Base-by-base conservation (phyloP, 2,888 invertebrate species). In the Mesorhabditis belari region DNA sequence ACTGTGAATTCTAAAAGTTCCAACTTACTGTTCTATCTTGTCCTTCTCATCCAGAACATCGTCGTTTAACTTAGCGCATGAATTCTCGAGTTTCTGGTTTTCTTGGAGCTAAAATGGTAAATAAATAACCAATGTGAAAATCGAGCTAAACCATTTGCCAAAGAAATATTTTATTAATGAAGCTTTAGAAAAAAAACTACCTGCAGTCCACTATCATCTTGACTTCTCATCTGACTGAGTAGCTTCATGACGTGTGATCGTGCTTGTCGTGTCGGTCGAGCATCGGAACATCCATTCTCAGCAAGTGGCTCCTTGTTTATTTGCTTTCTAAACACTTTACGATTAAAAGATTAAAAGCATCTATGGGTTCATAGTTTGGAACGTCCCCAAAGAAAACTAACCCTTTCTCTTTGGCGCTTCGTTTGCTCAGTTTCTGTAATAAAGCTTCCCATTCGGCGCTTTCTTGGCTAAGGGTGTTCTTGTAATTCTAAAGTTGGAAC, bases 1-100 rank as follows among this genome's bases (percentile, higher is more conserved):
- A 12, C 17, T 63, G 54, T 51, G 55, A 26, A 29, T 61, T 28
- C 58, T 55, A 35, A 2, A 35, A 35, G 44, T 35, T 35, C 44
- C 44, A 35, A 35, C 44, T n/a, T 35, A 35, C 44, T 9, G 12
- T 17, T 35, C n/a, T 9, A 35, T 35, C 44, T 1, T 35, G 12
- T 35, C 44, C 44, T n/a, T 9, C n/a, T 35, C 12, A 9, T 35
- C 12, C 44, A 17, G 12, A 35, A n/a, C n/a, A 9, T 35, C 44
- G 12, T 35, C 44, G 12, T 35, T 35, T n/a, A 35, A 35, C n/a
- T 35, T 35, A 35, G 44, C 44, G n/a, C 12, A 9, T 35, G 12
- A 9, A 9, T 17, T n/a, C n/a, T 35, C 44, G 12, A 35, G n/a
- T 35, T n/a, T 9, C n/a, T n/a, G 44, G 44, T 9, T n/a, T 35